These are phyloP conservation scores for Amiota minor DNA, from an alignment of 2,888 invertebrate species.

Conservation along the genomic window DNA sequence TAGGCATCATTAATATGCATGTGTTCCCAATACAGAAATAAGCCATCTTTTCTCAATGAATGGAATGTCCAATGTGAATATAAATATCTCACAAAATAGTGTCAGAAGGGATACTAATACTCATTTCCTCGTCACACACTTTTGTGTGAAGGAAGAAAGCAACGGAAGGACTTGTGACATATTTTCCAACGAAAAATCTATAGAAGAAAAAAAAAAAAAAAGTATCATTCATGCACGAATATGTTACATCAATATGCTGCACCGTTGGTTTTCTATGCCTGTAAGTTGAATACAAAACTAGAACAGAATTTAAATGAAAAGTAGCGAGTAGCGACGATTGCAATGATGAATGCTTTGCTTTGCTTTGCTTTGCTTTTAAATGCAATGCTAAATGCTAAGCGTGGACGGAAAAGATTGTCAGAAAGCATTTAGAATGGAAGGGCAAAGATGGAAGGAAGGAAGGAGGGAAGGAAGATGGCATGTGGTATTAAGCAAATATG, in stretches of 20 bases:
- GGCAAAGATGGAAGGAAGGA: background rate
- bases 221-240: background rate
- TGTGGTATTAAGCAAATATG: constrained; percentile 48
- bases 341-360: constrained; percentile 1
- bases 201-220: background rate
- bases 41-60: background rate
- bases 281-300: constrained; percentile 1
- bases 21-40: constrained; percentile 7
- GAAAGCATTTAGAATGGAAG: background rate
- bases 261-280: too few species aligned
- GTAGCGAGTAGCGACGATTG: background rate
- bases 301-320: constrained; percentile 24
- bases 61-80: too few species aligned
- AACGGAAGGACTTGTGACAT: constrained; percentile 21
- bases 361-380: constrained; percentile 7
- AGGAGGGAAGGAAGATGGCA: too few species aligned
- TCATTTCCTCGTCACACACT: background rate
- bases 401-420: too few species aligned
- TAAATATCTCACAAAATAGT: constrained; percentile 9
- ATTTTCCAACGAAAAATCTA: background rate
- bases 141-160: background rate
- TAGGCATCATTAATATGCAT: constrained; percentile 21
- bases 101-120: background rate
- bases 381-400: background rate
- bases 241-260: background rate